These are phyloP conservation scores for Calameuta filiformis DNA, from an alignment of 2,888 invertebrate genomes.

Conservation along the genomic window DNA sequence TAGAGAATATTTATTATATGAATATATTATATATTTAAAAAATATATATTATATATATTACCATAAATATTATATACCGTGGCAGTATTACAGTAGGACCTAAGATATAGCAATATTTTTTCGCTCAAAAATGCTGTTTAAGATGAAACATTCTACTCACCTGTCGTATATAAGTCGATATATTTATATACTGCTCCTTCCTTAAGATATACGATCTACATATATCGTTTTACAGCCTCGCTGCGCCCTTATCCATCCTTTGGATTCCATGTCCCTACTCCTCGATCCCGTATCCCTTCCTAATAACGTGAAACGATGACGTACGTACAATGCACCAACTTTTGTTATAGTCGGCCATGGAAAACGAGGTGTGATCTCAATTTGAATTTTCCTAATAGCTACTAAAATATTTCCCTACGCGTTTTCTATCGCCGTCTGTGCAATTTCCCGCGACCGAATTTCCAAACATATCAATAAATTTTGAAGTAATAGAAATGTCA, in stretches of 20 bases:
- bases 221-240: slow-evolving; percentile 16
- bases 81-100: slow-evolving; percentile 57
- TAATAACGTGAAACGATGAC: background rate
- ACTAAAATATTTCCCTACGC: background rate
- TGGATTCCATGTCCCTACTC: background rate
- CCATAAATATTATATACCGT: slow-evolving; percentile 45
- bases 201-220: slow-evolving; percentile 8
- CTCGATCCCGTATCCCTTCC: background rate
- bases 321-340: slow-evolving; percentile 10
- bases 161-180: slow-evolving; percentile 17
- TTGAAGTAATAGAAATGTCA: background rate
- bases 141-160: slow-evolving; percentile 2
- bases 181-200: slow-evolving; percentile 18
- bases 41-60: slow-evolving; percentile 23
- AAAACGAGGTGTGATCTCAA: background rate
- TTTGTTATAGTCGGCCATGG: slow-evolving; percentile 1
- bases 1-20: slow-evolving; percentile 29
- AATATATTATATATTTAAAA: slow-evolving; percentile 16
- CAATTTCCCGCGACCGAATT: slow-evolving; percentile 46
- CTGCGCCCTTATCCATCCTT: background rate
- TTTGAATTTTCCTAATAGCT: background rate
- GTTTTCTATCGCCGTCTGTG: slow-evolving; percentile 11
- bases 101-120: slow-evolving; percentile 57
- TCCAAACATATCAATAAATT: slow-evolving; percentile 46
- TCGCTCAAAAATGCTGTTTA: slow-evolving; percentile 42